Base-by-base conservation (phyloP, 2,797 vertebrate genomes). In the Pempheris klunzingeri region DNA sequence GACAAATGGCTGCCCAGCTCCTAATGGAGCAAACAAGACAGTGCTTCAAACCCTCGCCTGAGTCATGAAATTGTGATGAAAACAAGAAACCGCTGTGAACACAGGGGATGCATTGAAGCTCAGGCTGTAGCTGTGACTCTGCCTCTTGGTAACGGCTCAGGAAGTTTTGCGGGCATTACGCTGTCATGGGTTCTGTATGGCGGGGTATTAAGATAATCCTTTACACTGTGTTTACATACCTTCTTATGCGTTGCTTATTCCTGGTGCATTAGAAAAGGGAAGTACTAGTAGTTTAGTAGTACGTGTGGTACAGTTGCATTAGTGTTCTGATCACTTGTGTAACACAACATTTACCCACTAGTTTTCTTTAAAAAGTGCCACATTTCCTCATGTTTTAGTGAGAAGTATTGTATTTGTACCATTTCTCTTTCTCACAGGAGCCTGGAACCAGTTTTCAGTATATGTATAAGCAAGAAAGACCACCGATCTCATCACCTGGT, bases 171-270 rank as follows among this genome's bases (percentile, higher is more conserved):
- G 74, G 78, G 88, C 73, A 88, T 92, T 90, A 88, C 5, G n/a
- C 57, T 7, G 70, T 92, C 90, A 89, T 91, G 90, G 90, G 90
- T 90, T 87, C 50, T 78, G 83, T 82, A 80, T 67, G 59, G 80
- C 26, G 0, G 24, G 65, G 89, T 83, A 83, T 93, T 90, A 89
- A 85, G 77, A 84, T 90, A 90, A 94, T 90, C 92, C 80, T 70
- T 84, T 30, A 69, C 71, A 52, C 63, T 77, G 59, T 89, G 83
- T 88, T 91, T 90, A 87, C 83, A 78, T 87, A 44, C 87, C 28
- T 66, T 63, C n/a, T 46, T 79, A 47, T 67, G 49, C 77, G 69
- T 47, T 66, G 55, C 64, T 78, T 84, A 75, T 82, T 72, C 53
- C 38, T 60, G 74, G 78, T 52, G 76, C 64, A 49, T 50, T 59